A percentile compares a stretch with the other conserved stretches of the same genome.
phyloP scores from a whole-genome alignment of 2,113 vertebrate species.

The Theristicus caerulescens region DNA sequence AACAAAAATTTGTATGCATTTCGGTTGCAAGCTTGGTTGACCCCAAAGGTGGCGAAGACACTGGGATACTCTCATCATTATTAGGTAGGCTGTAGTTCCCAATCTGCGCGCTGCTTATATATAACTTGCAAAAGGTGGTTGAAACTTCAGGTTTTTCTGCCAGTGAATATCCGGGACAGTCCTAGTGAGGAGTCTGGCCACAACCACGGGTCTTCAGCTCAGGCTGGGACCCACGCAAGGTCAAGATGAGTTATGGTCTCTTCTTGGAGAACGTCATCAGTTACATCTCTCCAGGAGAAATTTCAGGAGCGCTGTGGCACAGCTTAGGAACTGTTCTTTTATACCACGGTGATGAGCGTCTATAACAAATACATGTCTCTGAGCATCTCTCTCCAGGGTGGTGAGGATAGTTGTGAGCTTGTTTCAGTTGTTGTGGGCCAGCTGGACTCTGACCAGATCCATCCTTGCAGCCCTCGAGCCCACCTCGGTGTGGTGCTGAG shows the following conservation, averaged over 20 bases:
- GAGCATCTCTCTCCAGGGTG: neutral
- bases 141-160: neutral
- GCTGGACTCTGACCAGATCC: neutral
- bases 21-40: neutral
- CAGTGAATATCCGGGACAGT: neutral
- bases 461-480: neutral
- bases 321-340: neutral
- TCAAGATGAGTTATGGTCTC: neutral
- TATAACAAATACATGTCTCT: rapidly evolving
- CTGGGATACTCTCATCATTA: neutral
- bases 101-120: rapidly evolving
- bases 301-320: neutral
- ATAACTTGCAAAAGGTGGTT: neutral
- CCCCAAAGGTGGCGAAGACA: neutral
- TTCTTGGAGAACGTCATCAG: neutral
- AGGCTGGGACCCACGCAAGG: neutral
- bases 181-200: neutral
- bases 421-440: neutral
- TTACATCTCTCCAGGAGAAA: neutral
- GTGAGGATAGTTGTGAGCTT: neutral
- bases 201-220: neutral
- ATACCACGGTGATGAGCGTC: neutral
- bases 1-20: neutral
- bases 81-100: neutral
- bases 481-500: neutral